Evolutionary conservation across 2,797 vertebrate species (phyloP).

Genomic region (Schizopygopsis pylzovi): DNA sequence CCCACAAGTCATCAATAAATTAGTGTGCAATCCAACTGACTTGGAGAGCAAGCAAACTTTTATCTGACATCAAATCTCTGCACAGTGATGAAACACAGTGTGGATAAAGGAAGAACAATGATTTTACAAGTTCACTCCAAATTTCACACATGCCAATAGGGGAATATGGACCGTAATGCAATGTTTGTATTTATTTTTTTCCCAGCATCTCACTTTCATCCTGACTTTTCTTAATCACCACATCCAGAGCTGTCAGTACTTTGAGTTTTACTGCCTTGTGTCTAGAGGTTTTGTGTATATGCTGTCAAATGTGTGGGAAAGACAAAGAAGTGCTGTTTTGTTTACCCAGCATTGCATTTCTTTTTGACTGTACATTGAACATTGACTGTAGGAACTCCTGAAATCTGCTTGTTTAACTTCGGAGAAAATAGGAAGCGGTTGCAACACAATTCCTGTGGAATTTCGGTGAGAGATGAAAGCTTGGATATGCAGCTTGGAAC

Average conservation of each 20-base stretch:
- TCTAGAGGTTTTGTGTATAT: conserved; percentile 21
- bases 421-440: neutral
- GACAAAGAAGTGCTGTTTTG: neutral
- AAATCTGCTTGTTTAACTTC: conserved; percentile 14
- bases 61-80: conserved; percentile 53
- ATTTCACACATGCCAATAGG: neutral
- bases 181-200: neutral
- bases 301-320: neutral
- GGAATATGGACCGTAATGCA: conserved; percentile 5
- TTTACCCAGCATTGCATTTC: conserved; percentile 22
- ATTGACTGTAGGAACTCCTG: conserved; percentile 8
- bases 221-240: neutral
- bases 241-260: neutral
- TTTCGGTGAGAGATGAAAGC: conserved; percentile 43
- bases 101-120: conserved; percentile 7
- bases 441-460: conserved; percentile 13
- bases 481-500: conserved; percentile 31
- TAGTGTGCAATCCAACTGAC: conserved; percentile 36
- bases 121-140: neutral
- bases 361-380: conserved; percentile 25
- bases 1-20: conserved; percentile 52
- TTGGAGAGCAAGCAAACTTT: conserved; percentile 38
- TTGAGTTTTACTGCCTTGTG: neutral
- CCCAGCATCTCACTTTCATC: neutral
- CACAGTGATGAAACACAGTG: conserved; percentile 13